Evolutionary conservation across 2,113 vertebrate species (phyloP).

Genomic region (Orientallactaga bullata): DNA sequence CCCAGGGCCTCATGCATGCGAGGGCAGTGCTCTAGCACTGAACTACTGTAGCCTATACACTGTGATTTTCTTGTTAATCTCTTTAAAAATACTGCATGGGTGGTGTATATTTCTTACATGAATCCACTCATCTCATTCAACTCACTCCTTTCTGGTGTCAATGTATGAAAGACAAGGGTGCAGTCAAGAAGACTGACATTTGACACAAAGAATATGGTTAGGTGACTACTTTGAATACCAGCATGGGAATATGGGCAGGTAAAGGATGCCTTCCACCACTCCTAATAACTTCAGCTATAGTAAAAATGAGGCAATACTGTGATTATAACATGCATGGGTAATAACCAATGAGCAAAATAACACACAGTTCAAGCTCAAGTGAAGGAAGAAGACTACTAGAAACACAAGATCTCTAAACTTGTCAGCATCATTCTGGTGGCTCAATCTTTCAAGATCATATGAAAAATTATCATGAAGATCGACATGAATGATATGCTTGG

Average conservation of each 20-base stretch:
- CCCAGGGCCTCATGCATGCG: no score
- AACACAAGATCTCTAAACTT: background rate
- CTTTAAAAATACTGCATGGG: no score
- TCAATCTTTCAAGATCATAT: background rate
- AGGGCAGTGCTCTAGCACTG: background rate
- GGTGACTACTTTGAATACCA: background rate
- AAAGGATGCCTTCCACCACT: background rate
- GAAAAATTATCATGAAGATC: background rate
- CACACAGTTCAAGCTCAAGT: background rate
- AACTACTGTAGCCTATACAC: background rate
- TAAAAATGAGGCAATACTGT: background rate
- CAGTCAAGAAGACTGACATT: background rate
- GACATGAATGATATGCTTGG: background rate
- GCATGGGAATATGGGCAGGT: background rate
- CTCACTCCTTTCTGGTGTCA: no score
- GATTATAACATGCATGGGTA: background rate
- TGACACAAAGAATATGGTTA: background rate
- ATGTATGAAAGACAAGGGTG: no score
- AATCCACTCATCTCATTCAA: no score
- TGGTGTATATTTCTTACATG: no score
- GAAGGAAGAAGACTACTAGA: background rate
- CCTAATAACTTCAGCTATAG: background rate
- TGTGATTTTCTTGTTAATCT: no score
- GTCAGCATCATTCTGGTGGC: background rate
- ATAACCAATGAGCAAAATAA: background rate